These are phyloP conservation scores for Hymenopus coronatus DNA, from an alignment of 2,888 invertebrate species.

Conservation along the genomic window DNA sequence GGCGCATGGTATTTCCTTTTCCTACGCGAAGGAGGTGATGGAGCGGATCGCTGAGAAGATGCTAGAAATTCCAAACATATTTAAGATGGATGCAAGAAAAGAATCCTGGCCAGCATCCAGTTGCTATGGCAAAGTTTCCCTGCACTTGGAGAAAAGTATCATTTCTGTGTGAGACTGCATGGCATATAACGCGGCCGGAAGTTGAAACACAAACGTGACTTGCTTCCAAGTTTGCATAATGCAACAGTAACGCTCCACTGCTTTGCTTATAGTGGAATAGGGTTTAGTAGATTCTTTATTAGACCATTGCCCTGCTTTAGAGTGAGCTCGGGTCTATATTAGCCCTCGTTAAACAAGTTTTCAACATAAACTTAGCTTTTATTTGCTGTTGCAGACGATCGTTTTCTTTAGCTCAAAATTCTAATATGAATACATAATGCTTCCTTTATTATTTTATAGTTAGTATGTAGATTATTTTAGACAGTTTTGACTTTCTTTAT, in stretches of 20 bases:
- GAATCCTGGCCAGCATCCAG: background rate
- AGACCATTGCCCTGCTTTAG: background rate
- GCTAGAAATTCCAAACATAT: no score
- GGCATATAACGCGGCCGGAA: background rate
- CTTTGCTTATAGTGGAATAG: background rate
- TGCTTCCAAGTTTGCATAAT: background rate
- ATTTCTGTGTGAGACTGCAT: background rate
- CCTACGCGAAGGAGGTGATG: no score
- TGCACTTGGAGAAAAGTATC: background rate
- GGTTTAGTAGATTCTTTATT: background rate
- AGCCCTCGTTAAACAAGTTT: background rate
- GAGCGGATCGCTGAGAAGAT: no score
- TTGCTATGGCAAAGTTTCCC: background rate
- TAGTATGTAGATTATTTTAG: no score
- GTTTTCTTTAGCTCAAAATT: no score
- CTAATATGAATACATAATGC: no score
- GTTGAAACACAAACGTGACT: background rate
- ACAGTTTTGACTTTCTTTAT: no score
- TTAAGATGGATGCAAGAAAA: background rate
- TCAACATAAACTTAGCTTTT: background rate
- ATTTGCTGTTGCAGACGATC: background rate
- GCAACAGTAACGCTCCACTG: background rate
- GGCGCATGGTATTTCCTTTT: no score
- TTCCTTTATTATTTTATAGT: no score
- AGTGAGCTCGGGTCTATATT: background rate